Percentiles rank a stretch among this genome's conserved stretches.
Conservation (phyloP, 2,113 vertebrate genomes). For the Paramormyrops kingsleyae region DNA sequence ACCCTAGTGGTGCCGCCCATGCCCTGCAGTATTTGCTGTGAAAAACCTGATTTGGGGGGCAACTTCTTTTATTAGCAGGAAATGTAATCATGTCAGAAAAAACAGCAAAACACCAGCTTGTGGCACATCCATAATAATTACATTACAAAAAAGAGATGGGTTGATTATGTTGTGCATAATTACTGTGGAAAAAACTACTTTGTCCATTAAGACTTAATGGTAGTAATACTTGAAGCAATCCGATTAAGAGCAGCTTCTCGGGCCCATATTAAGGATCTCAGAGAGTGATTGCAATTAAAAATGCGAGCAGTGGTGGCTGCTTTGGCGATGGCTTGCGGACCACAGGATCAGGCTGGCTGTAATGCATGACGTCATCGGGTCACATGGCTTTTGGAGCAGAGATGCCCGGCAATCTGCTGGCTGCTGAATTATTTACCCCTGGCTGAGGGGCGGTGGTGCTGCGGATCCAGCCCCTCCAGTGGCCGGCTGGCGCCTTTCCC, state of each 20-base stretch:
- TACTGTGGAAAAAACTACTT: conserved; percentile 56
- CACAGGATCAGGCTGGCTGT: neutral
- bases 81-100: conserved; percentile 38
- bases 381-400: conserved; percentile 21
- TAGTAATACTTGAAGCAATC: conserved; percentile 59
- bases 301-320: neutral
- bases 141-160: conserved; percentile 48
- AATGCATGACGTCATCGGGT: neutral
- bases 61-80: conserved; percentile 24
- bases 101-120: conserved; percentile 7
- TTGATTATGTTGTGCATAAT: conserved; percentile 65
- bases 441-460: conserved; percentile 51
- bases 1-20: neutral
- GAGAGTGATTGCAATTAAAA: conserved; percentile 15
- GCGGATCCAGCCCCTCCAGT: conserved; percentile 46
- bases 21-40: conserved; percentile 21
- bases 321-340: neutral
- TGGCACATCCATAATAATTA: conserved; percentile 58
- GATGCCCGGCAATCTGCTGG: conserved; percentile 58
- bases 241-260: conserved; percentile 58
- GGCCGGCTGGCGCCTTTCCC: conserved; percentile 51
- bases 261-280: conserved; percentile 54
- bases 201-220: conserved; percentile 64
- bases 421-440: conserved; percentile 62
- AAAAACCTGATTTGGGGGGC: conserved; percentile 21